A percentile compares a stretch with the other conserved stretches of the same genome.
Evolutionary conservation across 2,113 vertebrate genomes (phyloP).

Genomic region (Vulpes lagopus): DNA sequence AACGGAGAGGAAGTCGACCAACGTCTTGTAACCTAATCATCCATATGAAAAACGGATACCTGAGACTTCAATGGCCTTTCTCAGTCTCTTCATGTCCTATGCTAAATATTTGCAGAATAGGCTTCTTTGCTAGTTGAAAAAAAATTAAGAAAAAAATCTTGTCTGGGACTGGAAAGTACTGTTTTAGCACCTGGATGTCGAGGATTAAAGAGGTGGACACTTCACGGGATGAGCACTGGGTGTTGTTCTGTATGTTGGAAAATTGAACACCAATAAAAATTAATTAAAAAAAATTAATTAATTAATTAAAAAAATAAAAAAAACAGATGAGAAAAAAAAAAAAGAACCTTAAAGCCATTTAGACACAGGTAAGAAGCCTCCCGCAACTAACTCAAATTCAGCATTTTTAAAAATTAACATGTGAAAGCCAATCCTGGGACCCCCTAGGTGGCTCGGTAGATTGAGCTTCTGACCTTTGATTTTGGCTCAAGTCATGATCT

Average conservation of each 20-base stretch:
- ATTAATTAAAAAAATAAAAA: no score
- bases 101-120: not conserved
- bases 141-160: not conserved
- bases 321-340: no score
- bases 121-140: not conserved
- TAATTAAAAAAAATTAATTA: no score
- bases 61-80: not conserved
- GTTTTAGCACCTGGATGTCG: not conserved
- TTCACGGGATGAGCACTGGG: no score
- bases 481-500: not conserved
- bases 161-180: not conserved
- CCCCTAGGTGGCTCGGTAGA: not conserved
- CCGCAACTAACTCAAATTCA: not conserved
- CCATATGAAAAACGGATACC: not conserved
- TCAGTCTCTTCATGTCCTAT: not conserved
- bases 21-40: not conserved
- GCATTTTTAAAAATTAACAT: not conserved
- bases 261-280: no score
- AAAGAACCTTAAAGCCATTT: not conserved
- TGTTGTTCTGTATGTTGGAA: no score
- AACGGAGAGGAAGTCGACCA: not conserved
- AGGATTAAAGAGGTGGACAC: not conserved
- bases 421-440: not conserved
- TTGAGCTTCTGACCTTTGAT: not conserved
- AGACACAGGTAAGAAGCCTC: not conserved